Evolutionary conservation across 2,888 invertebrate genomes (phyloP).

Genomic region (Podotricha telesiphe): DNA sequence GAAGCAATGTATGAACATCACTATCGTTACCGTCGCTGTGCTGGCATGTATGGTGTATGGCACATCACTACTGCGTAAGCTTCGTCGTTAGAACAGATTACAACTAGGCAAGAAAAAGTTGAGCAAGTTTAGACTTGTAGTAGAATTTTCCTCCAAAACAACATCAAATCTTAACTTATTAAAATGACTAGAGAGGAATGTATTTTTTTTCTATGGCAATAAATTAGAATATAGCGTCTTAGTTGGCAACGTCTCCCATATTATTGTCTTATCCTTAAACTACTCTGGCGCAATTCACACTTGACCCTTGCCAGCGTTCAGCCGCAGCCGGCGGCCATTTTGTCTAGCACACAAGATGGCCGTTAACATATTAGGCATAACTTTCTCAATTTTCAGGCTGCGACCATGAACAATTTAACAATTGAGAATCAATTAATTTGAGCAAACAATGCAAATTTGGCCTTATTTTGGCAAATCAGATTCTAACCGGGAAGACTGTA

Average conservation of each 20-base stretch:
- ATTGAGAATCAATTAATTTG: conserved; percentile 52
- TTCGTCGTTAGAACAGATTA: conserved; percentile 54
- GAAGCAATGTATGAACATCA: conserved; percentile 59
- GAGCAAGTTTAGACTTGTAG: conserved; percentile 67
- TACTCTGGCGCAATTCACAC: conserved; percentile 55
- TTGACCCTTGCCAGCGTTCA: conserved; percentile 22
- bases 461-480: conserved; percentile 72
- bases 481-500: conserved; percentile 69
- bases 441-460: conserved; percentile 70
- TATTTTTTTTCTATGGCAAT: conserved; percentile 63
- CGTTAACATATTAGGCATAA: conserved; percentile 19
- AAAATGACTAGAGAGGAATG: conserved; percentile 82
- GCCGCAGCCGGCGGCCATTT: conserved; percentile 32
- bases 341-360: conserved; percentile 24
- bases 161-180: conserved; percentile 45
- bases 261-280: conserved; percentile 80
- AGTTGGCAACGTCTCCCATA: conserved; percentile 72
- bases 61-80: conserved; percentile 76
- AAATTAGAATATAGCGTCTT: conserved; percentile 58
- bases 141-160: conserved; percentile 60
- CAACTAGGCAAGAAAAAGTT: conserved; percentile 72
- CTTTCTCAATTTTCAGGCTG: conserved; percentile 6
- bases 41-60: conserved; percentile 68
- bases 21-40: conserved; percentile 56
- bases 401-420: conserved; percentile 39